phyloP scores from a whole-genome alignment of 2,113 vertebrate species.

The Cettia cetti region DNA sequence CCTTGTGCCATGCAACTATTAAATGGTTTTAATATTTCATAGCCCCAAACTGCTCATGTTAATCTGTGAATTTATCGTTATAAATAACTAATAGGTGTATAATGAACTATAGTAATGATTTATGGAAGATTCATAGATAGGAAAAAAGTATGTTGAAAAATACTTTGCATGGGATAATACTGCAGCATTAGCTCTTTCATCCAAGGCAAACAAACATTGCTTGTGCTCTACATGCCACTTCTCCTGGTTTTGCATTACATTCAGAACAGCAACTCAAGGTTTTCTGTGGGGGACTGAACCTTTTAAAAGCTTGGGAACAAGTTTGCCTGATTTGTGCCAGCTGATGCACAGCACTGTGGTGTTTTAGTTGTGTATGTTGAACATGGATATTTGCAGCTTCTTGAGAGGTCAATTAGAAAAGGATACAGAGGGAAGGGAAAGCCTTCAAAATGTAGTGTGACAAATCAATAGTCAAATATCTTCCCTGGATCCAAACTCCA shows the following conservation, averaged over 20 bases:
- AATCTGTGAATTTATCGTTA: slow-evolving; percentile 45
- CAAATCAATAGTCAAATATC: not conserved
- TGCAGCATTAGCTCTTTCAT: not conserved
- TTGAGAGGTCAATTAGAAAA: not conserved
- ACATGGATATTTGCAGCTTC: not conserved
- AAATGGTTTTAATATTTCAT: slow-evolving; percentile 55
- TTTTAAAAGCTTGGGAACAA: not conserved
- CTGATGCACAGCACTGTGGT: too few relatives aligned
- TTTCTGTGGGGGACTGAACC: not conserved
- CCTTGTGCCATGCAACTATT: slow-evolving; percentile 3
- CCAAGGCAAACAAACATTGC: not conserved
- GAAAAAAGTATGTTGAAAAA: not conserved
- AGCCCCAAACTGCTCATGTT: slow-evolving; percentile 3
- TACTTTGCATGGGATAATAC: not conserved
- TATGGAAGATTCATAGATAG: not conserved
- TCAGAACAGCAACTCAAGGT: not conserved
- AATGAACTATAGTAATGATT: not conserved
- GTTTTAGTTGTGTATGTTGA: not conserved
- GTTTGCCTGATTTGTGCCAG: not conserved
- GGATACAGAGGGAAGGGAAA: not conserved
- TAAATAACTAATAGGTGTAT: slow-evolving; percentile 55
- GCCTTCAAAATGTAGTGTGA: not conserved
- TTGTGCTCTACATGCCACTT: not conserved
- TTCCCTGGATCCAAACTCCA: not conserved
- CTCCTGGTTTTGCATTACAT: not conserved